Evolutionary conservation across 53 echinoderm and acorn worm genomes (phyloP), one percentile per base, ranked within the genome.

Genomic region (Stichopus horrens): DNA sequence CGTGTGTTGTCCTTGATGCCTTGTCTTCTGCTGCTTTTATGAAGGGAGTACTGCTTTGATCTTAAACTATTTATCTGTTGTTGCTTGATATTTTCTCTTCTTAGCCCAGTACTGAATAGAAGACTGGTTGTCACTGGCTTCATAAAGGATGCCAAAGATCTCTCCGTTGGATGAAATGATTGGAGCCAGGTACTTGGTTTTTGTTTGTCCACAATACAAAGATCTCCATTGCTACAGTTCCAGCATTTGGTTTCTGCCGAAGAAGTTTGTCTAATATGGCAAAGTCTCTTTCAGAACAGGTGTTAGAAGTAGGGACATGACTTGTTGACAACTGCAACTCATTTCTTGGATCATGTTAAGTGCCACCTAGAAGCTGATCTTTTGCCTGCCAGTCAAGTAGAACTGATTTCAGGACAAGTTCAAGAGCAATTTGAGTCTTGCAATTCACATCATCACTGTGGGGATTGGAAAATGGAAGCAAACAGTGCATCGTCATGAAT

Each of bases 251-350:
- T 76, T 90, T 93, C 13, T 77, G 57, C 16, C 82, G 76, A 54
- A 75, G 74, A 37, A 92, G 59, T 10, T 76, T 8, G 65, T 92
- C 94, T 7, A 94, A 76, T 4, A 88, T 63, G 16, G 94, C 94
- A 66, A 92, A 92, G 73, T 92, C 88, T 2, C 92, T 81, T 60
- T 94, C 90, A 9, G 82, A 74, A 16, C 83, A 76, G 5, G 79
- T 90, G 84, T 94, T 94, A 5, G 94, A 90, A 73, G 92, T 83
- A 7, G 94, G 90, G 7, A 92, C 90, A 75, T 94, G 92, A 56
- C 21, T 82, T 19, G 85, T 63, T 66, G 66, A 54, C 37, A 55
- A 21, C 60, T 71, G 52, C 74, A 58, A 14, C 13, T 53, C 74
- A 10, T 86, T 53, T 11, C 74, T 53, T 57, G 90, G 88, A 18